Conservation (phyloP, 2,888 invertebrate genomes). For the Scelioninae gen. 2 region DNA sequence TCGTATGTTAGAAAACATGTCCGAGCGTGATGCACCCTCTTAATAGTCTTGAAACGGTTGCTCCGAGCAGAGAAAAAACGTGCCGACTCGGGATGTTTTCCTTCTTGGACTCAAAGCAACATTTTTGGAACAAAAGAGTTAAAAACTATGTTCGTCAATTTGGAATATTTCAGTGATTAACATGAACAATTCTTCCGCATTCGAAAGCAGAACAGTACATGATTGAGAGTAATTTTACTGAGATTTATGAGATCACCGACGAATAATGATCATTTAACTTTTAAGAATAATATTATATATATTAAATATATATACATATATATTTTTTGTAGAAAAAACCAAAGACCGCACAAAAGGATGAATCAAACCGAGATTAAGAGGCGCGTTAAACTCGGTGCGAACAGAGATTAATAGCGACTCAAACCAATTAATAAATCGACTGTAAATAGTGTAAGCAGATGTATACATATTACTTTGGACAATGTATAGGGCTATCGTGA, state of each 20-base stretch:
- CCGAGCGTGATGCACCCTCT: no score
- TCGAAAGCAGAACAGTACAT: conserved; percentile 28
- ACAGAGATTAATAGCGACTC: conserved; percentile 64
- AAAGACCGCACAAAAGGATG: conserved; percentile 71
- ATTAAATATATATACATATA: background rate
- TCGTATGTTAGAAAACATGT: no score
- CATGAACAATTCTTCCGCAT: conserved; percentile 36
- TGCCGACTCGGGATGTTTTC: no score
- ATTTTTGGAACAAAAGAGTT: conserved; percentile 1
- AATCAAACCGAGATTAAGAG: conserved; percentile 64
- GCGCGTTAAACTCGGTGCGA: conserved; percentile 62
- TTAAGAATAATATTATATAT: conserved; percentile 69
- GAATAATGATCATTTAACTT: conserved; percentile 70
- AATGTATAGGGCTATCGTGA: conserved; percentile 59
- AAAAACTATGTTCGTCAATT: background rate
- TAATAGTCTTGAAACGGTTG: no score
- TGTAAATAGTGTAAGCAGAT: conserved; percentile 60
- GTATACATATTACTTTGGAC: conserved; percentile 57
- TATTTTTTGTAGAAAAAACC: conserved; percentile 73
- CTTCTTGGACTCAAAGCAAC: no score
- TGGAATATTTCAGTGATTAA: conserved; percentile 7
- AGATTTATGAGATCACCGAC: conserved; percentile 71
- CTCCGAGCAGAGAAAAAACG: no score
- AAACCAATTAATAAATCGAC: conserved; percentile 56
- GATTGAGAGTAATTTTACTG: conserved; percentile 59